Evolutionary conservation across 2,888 invertebrate species (phyloP).

Genomic region (Lepidocyrtoides sp.): DNA sequence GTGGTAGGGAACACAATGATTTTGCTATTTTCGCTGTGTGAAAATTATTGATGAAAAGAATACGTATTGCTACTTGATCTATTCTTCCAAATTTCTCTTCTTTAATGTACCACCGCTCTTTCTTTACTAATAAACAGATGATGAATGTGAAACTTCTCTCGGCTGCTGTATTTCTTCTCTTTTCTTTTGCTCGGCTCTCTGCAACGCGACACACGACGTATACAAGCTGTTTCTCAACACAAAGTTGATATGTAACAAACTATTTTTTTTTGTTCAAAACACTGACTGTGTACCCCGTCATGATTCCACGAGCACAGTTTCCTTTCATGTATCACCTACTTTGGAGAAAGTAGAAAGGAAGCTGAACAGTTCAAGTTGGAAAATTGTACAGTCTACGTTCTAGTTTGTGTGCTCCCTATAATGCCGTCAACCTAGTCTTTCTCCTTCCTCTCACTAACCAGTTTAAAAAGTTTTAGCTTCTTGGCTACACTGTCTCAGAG

Average conservation of each 20-base stretch:
- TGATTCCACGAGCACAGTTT: conserved; percentile 16
- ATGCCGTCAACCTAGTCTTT: not conserved
- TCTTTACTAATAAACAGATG: not conserved
- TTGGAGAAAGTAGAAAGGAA: not conserved
- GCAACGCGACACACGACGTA: no score
- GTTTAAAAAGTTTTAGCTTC: conserved; percentile 3
- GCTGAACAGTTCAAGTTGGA: no score
- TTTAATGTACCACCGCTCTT: not conserved
- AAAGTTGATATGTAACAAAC: not conserved
- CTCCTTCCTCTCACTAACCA: not conserved
- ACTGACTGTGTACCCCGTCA: not conserved
- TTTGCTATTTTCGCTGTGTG: no score
- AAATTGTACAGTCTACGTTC: not conserved
- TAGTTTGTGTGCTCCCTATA: not conserved
- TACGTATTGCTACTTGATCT: not conserved
- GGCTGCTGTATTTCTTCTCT: not conserved
- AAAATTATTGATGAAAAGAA: not conserved
- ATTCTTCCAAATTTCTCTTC: not conserved
- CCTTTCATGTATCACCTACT: not conserved
- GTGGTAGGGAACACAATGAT: no score
- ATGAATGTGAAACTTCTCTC: not conserved
- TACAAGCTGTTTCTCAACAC: no score
- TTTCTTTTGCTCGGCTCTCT: no score
- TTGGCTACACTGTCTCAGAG: not conserved
- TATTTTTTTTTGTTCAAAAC: not conserved